phyloP scores from a whole-genome alignment of 2,113 vertebrate species.

The Nyctereutes procyonoides region DNA sequence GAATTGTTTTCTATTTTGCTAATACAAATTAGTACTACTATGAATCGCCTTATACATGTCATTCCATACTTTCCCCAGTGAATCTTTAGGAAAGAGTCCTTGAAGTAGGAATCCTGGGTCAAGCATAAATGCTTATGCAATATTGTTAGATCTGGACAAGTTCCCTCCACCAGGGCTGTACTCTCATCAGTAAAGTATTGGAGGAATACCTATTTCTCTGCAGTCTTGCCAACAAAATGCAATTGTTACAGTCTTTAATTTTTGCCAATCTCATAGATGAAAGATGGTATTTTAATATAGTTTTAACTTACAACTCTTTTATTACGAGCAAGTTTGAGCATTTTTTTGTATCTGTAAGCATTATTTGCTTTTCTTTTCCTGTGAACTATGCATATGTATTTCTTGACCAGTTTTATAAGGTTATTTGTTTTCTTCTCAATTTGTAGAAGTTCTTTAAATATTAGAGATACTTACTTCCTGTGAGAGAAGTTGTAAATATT shows the following conservation, averaged over 20 bases:
- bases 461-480: background rate
- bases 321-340: background rate
- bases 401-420: slow-evolving; percentile 12
- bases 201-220: background rate
- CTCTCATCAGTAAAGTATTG: background rate
- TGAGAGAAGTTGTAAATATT: slow-evolving; percentile 19
- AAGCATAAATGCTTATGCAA: background rate
- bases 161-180: background rate
- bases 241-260: background rate
- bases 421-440: background rate
- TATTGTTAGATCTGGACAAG: background rate
- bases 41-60: background rate
- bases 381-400: background rate
- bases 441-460: slow-evolving; percentile 26
- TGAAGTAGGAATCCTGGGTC: background rate
- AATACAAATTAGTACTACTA: background rate
- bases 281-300: background rate
- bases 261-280: slow-evolving; percentile 13
- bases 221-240: background rate
- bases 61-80: background rate
- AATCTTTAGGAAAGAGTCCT: background rate
- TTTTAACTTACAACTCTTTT: slow-evolving; percentile 51
- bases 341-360: slow-evolving; percentile 19
- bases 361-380: slow-evolving; percentile 41
- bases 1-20: background rate